phyloP scores from a whole-genome alignment of 2,797 vertebrate species.

The Rhinoraja longicauda region DNA sequence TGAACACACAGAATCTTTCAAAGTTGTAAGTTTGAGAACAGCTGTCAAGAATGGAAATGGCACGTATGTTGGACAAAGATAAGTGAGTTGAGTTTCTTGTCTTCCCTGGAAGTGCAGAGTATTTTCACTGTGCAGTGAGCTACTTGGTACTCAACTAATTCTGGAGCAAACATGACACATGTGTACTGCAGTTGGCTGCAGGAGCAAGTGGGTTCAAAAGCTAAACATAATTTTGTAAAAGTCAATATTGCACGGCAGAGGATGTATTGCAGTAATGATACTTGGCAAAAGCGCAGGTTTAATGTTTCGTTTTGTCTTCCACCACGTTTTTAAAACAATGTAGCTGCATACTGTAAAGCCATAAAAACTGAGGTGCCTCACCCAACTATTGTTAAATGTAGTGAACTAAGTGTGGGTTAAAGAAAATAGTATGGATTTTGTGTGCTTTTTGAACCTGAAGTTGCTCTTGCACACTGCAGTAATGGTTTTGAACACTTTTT shows the following conservation, averaged over 20 bases:
- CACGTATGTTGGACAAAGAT: background rate
- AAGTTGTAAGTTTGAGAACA: background rate
- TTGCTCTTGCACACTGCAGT: background rate
- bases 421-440: background rate
- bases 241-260: background rate
- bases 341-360: background rate
- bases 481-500: background rate
- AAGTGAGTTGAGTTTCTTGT: background rate
- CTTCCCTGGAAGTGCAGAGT: background rate
- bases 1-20: background rate
- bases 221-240: background rate
- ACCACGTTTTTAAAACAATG: background rate
- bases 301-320: background rate
- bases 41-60: slow-evolving; percentile 3
- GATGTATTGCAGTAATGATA: no score
- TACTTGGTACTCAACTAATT: background rate
- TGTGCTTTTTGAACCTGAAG: background rate
- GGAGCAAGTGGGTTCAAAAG: background rate
- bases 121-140: background rate
- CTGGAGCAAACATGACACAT: background rate
- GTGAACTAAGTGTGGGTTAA: background rate
- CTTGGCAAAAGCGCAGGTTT: no score
- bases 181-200: background rate
- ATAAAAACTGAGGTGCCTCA: background rate
- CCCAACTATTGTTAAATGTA: background rate